Conservation (phyloP, 2,113 vertebrate species). For the Psittacula cyanocephala region DNA sequence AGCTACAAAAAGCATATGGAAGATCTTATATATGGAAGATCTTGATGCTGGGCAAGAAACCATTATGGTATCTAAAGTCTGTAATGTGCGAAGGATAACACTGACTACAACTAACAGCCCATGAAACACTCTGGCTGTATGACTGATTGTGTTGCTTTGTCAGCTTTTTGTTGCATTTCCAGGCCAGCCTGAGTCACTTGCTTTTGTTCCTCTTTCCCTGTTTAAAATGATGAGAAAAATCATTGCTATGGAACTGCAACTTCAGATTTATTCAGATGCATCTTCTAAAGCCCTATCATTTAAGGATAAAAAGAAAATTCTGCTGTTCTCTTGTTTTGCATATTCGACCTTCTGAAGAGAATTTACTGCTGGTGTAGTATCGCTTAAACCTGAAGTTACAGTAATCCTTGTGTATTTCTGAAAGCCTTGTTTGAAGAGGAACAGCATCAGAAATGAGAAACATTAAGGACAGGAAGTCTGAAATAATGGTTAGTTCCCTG, state of each 20-base stretch:
- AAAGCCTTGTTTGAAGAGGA: slow-evolving; percentile 32
- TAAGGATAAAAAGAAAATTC: neutral
- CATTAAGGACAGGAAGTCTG: neutral
- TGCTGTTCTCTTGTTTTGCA: neutral
- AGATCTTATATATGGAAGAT: neutral
- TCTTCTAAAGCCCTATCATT: neutral
- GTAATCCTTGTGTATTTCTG: slow-evolving; percentile 13
- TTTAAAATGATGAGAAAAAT: slow-evolving; percentile 19
- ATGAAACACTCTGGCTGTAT: slow-evolving; percentile 23
- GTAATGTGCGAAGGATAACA: neutral
- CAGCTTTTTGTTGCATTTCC: slow-evolving; percentile 14
- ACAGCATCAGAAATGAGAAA: slow-evolving; percentile 32
- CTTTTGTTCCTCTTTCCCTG: slow-evolving; percentile 33
- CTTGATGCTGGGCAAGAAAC: neutral
- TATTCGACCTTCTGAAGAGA: neutral
- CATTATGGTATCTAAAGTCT: neutral
- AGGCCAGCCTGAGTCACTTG: slow-evolving; percentile 56
- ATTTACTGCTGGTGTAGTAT: neutral
- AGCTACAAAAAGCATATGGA: neutral
- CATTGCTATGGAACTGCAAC: slow-evolving; percentile 10
- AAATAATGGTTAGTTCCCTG: slow-evolving; percentile 33
- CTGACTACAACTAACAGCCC: neutral
- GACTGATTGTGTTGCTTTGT: slow-evolving; percentile 12
- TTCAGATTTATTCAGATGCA: slow-evolving; percentile 45
- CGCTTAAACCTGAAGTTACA: slow-evolving; percentile 52